These are phyloP conservation scores for Clarias macrocephalus DNA, from an alignment of 2,113 vertebrate species.

Conservation along the genomic window DNA sequence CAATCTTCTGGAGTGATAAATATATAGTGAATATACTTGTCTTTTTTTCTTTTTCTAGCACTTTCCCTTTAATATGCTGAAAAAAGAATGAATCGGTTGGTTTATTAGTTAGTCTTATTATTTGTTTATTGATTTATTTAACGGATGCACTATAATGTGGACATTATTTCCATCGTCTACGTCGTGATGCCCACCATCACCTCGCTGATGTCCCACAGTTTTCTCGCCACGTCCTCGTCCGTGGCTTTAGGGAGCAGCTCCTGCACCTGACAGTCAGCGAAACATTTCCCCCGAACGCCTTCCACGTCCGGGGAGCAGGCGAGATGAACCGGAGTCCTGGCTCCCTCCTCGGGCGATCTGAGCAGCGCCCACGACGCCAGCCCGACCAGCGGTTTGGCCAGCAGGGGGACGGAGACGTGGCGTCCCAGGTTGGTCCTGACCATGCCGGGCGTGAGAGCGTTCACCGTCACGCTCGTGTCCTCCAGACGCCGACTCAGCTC, in stretches of 20 bases:
- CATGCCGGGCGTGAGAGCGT: conserved; percentile 84
- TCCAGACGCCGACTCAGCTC: conserved; percentile 82
- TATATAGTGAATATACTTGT: not conserved
- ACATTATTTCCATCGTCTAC: conserved; percentile 55
- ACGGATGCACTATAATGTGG: not conserved
- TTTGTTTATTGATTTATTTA: not conserved
- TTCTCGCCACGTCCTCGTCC: conserved; percentile 81
- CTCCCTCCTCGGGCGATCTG: conserved; percentile 82
- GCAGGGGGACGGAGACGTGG: conserved; percentile 77
- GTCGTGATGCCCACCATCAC: conserved; percentile 87
- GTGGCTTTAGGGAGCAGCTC: conserved; percentile 81
- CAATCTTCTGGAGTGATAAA: not conserved
- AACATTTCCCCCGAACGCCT: conserved; percentile 81
- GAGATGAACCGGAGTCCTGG: conserved; percentile 82
- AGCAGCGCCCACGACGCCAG: conserved; percentile 84
- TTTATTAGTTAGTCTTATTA: not conserved
- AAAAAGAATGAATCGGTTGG: too few relatives aligned
- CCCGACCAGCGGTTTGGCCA: conserved; percentile 80
- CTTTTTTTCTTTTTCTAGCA: not conserved
- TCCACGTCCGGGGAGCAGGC: conserved; percentile 83
- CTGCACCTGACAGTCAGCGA: conserved; percentile 84
- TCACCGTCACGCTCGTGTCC: conserved; percentile 80
- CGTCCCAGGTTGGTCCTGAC: conserved; percentile 87
- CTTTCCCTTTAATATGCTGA: not conserved
- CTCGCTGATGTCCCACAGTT: conserved; percentile 92